Conservation (phyloP, 2,797 vertebrate species). For the Lerista edwardsae region DNA sequence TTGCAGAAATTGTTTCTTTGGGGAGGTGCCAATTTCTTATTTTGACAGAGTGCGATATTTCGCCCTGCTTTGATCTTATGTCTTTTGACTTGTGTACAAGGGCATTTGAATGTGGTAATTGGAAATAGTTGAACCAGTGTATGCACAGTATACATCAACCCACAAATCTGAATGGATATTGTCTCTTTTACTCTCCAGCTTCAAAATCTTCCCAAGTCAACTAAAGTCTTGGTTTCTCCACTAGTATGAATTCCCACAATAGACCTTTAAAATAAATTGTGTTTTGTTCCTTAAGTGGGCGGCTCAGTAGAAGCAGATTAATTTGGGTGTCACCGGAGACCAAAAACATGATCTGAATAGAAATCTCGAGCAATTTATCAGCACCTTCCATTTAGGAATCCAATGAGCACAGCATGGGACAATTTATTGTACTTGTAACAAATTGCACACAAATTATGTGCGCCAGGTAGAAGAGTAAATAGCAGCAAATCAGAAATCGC, state of each 20-base stretch:
- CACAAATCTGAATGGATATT: background rate
- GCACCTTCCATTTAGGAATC: slow-evolving; percentile 24
- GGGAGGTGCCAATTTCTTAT: background rate
- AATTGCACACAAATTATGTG: slow-evolving; percentile 4
- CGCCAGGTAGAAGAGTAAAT: background rate
- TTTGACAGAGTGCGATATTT: background rate
- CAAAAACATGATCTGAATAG: slow-evolving; percentile 30
- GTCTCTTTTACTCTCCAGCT: background rate
- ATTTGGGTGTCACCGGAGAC: slow-evolving; percentile 24
- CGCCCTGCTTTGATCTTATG: background rate
- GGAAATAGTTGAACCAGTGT: background rate
- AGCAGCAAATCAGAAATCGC: background rate
- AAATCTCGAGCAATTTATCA: background rate
- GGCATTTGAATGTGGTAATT: background rate
- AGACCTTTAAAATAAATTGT: background rate
- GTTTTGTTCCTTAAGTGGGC: slow-evolving; percentile 39
- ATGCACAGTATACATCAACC: background rate
- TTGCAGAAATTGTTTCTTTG: background rate
- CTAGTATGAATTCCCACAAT: background rate
- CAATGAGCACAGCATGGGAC: background rate
- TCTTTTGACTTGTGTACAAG: background rate
- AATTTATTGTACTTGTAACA: slow-evolving; percentile 17
- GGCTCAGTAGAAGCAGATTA: slow-evolving; percentile 28
- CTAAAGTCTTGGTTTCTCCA: background rate
- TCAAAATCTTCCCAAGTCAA: slow-evolving; percentile 32